Conservation (phyloP, 1,140 invertebrate species). For the Meteorus sp. region DNA sequence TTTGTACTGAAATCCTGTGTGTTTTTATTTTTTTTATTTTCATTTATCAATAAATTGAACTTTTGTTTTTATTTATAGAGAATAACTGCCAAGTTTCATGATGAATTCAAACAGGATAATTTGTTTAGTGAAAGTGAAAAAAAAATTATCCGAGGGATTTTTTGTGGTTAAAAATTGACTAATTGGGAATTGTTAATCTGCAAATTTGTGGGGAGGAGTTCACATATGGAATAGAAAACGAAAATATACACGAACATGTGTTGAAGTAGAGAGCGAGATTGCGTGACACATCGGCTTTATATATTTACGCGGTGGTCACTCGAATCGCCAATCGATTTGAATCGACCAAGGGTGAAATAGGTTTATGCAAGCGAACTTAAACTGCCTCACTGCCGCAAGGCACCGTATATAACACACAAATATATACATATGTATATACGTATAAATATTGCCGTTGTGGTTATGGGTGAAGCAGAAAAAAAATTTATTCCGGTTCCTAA, state of each 20-base stretch:
- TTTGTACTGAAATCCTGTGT: too few relatives aligned
- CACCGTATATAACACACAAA: background rate
- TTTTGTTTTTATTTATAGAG: too few relatives aligned
- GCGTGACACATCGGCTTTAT: conserved; percentile 24
- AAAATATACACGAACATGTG: background rate
- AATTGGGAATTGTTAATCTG: too few relatives aligned
- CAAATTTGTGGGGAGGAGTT: background rate
- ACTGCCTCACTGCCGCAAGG: conserved; percentile 4
- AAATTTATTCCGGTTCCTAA: conserved; percentile 29
- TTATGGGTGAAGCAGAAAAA: conserved; percentile 14
- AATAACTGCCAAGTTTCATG: too few relatives aligned
- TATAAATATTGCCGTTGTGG: background rate
- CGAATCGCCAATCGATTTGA: conserved; percentile 33
- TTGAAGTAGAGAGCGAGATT: conserved; percentile 11
- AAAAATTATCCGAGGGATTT: too few relatives aligned
- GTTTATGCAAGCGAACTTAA: conserved; percentile 30
- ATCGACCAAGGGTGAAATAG: conserved; percentile 36
- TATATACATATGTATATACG: background rate
- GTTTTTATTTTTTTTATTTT: too few relatives aligned
- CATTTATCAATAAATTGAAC: too few relatives aligned
- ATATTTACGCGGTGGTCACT: conserved; percentile 1
- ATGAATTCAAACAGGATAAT: too few relatives aligned
- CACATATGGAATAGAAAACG: background rate
- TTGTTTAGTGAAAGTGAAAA: too few relatives aligned
- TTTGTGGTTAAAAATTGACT: too few relatives aligned